These are phyloP conservation scores for Aegithalos caudatus DNA, from an alignment of 2,113 vertebrate genomes.

Conservation along the genomic window DNA sequence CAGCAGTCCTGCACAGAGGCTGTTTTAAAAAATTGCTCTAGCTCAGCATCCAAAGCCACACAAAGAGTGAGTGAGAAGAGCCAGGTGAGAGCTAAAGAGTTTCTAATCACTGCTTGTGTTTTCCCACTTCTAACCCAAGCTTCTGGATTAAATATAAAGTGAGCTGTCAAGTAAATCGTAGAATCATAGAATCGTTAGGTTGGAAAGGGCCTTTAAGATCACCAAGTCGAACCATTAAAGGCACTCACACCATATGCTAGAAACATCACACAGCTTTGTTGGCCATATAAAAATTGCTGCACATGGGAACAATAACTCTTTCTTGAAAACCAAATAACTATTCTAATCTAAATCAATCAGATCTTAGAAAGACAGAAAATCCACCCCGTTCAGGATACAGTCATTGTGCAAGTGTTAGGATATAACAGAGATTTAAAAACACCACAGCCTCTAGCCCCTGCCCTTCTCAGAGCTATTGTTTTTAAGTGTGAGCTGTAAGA, in stretches of 20 bases:
- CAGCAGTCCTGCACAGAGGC: background rate
- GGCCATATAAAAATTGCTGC: conserved; percentile 47
- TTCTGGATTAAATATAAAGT: conserved; percentile 54
- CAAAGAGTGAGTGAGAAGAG: conserved; percentile 17
- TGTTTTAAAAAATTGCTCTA: background rate
- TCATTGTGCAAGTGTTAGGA: background rate
- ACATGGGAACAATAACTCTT: conserved; percentile 63
- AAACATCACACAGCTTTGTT: conserved; percentile 59
- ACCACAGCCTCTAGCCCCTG: background rate
- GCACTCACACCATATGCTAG: conserved; percentile 44
- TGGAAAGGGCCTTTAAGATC: background rate
- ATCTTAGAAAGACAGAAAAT: conserved; percentile 30
- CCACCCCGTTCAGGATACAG: background rate
- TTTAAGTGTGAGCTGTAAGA: background rate
- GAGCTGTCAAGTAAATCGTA: conserved; percentile 56
- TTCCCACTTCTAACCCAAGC: conserved; percentile 17
- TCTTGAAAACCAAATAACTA: conserved; percentile 56
- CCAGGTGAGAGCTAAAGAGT: conserved; percentile 32
- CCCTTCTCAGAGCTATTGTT: background rate
- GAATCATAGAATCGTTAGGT: background rate
- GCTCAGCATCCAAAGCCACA: background rate
- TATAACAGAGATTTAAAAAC: background rate
- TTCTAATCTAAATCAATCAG: conserved; percentile 53
- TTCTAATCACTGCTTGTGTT: conserved; percentile 37
- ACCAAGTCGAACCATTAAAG: background rate